Base-by-base conservation (phyloP, 53 echinoderm and acorn worm species). In the Actinopyga echinites region DNA sequence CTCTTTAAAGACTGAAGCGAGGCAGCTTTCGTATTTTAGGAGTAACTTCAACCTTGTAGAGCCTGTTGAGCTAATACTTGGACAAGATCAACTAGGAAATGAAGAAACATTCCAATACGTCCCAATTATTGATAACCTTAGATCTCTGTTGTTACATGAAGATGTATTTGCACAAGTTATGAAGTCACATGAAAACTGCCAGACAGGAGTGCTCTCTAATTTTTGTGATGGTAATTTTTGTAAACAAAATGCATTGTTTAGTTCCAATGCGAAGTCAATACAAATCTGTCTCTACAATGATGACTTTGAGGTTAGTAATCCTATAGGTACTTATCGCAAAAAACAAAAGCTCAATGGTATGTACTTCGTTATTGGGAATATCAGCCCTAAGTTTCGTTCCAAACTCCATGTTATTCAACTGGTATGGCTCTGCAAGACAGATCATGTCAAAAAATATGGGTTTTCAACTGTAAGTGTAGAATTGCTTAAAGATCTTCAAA, bases 201-300 rank as follows among this genome's bases (percentile, higher is more conserved):
- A 34, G 67, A 23, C 34, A 19, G 69, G 69, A 7, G 20, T 35
- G 6, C 21, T 69, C 12, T 36, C 38, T 37, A 36, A 69, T 33
- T 69, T 8, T 21, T 69, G 69, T 69, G 69, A 69, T 69, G 69
- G 37, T 23, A 58, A 58, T 58, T 22, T 5, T 4, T 6, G 21
- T 5, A 22, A 22, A 5, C 21, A 58, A 4, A 69, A 69, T 69
- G 31, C 20, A 1, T 69, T 1, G 21, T 69, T 43, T 23, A 69
- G 42, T 69, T 69, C 45, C 0, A 42, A 10, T 40, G 0, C 12
- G 24, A 37, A 23, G 71, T 19, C 42, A 71, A 13, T 71, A 40
- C 71, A 71, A 13, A 37, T 71, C 5, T 71, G 71, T 40, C 71
- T 71, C 40, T 71, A 71, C 31, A 71, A 71, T 71, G 71, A 71